A percentile compares a stretch with the other conserved stretches of the same genome.
phyloP scores from a whole-genome alignment of 1,140 invertebrate genomes.

The Brachionus asplanchnoidis region DNA sequence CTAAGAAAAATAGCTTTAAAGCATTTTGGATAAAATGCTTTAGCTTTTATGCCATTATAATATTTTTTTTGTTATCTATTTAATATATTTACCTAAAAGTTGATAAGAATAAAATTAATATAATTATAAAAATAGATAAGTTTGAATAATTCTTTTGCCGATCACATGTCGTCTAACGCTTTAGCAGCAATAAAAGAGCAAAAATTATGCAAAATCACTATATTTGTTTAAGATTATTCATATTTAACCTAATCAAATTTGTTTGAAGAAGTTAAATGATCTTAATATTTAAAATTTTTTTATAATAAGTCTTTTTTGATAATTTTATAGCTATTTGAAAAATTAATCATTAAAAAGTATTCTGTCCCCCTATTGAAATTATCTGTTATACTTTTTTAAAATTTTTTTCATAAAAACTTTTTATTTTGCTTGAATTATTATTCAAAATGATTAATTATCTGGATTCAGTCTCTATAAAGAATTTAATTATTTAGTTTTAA shows the following conservation, averaged over 20 bases:
- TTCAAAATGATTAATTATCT: too few species aligned
- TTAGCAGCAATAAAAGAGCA: not conserved
- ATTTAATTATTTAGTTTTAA: too few species aligned
- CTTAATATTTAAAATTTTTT: not conserved
- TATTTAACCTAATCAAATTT: not conserved
- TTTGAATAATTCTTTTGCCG: not conserved
- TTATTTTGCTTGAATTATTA: too few species aligned
- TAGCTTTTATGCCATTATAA: not conserved
- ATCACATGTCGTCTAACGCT: not conserved
- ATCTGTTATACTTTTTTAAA: too few species aligned
- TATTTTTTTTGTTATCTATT: not conserved
- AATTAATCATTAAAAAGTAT: too few species aligned
- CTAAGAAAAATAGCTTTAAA: not conserved
- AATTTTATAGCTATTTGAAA: not conserved
- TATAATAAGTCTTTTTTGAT: not conserved
- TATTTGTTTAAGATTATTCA: not conserved
- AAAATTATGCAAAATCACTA: not conserved
- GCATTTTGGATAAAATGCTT: slow-evolving; percentile 2
- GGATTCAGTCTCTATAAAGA: too few species aligned
- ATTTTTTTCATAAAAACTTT: too few species aligned
- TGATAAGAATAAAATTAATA: not conserved
- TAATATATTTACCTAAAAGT: not conserved
- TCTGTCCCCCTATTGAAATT: too few species aligned
- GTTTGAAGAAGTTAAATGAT: not conserved
- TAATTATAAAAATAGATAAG: not conserved